A percentile compares a stretch with the other conserved stretches of the same genome.
Evolutionary conservation across 2,888 invertebrate genomes (phyloP).

Genomic region (Ceraclea dissimilis): DNA sequence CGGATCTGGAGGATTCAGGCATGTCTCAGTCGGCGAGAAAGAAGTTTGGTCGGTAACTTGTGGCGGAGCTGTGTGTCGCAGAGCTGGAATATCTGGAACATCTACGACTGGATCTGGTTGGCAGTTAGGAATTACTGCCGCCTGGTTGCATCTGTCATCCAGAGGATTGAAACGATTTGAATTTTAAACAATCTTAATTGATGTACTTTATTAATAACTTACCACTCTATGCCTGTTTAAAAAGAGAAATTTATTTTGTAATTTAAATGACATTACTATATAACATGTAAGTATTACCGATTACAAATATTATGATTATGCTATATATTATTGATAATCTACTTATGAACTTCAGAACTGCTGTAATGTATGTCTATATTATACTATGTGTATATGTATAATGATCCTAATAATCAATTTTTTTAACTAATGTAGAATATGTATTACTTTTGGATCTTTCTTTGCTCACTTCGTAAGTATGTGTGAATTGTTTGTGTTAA

Average conservation of each 20-base stretch:
- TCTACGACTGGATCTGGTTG: slow-evolving; percentile 73
- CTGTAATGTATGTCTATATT: no score
- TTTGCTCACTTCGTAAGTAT: no score
- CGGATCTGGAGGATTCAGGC: slow-evolving; percentile 54
- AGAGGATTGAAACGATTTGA: slow-evolving; percentile 26
- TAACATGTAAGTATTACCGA: no score
- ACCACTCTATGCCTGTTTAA: no score
- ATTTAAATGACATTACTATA: not conserved
- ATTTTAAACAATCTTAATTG: not conserved
- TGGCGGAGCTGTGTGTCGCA: slow-evolving; percentile 60
- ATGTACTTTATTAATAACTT: not conserved
- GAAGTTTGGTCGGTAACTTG: slow-evolving; percentile 73
- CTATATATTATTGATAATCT: no score
- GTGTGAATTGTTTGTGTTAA: no score
- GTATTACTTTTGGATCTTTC: no score
- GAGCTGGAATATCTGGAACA: slow-evolving; percentile 65
- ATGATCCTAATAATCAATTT: no score
- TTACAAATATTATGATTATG: no score
- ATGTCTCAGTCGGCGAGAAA: slow-evolving; percentile 59
- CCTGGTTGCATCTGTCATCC: slow-evolving; percentile 38
- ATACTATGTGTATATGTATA: no score
- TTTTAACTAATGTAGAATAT: no score
- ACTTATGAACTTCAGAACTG: no score
- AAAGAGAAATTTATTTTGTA: not conserved
- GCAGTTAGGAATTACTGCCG: slow-evolving; percentile 60